phyloP scores from a whole-genome alignment of 2,888 invertebrate species.

The Oligia latruncula region DNA sequence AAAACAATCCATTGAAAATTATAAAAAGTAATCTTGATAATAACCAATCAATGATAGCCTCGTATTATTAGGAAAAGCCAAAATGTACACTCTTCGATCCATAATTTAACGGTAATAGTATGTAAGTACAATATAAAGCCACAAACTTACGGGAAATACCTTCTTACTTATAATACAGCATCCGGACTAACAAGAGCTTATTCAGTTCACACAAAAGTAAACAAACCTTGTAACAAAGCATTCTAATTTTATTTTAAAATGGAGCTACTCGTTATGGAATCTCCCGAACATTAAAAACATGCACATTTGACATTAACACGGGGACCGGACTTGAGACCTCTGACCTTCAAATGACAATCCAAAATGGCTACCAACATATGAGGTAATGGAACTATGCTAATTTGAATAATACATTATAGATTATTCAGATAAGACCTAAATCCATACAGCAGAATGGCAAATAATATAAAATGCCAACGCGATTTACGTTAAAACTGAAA shows the following conservation, averaged over 20 bases:
- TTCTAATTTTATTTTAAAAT: constrained; percentile 18
- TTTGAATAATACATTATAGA: constrained; percentile 26
- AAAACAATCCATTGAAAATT: neutral
- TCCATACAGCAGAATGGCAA: constrained; percentile 20
- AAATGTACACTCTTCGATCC: neutral
- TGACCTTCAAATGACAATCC: constrained; percentile 52
- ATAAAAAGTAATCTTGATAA: neutral
- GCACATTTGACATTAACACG: constrained; percentile 42
- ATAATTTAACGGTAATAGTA: neutral
- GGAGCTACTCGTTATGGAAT: constrained; percentile 29
- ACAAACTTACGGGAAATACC: neutral
- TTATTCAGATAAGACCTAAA: constrained; percentile 40
- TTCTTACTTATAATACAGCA: neutral
- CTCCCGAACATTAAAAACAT: constrained; percentile 40
- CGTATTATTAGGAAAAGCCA: neutral
- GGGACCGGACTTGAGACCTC: constrained; percentile 42
- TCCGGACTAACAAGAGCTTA: neutral
- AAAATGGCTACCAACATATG: constrained; percentile 45
- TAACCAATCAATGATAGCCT: neutral
- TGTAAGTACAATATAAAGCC: neutral
- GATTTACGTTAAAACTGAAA: constrained; percentile 11
- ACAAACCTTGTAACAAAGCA: constrained; percentile 22
- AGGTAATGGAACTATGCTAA: constrained; percentile 31
- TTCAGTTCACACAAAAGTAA: constrained; percentile 1
- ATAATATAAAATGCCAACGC: constrained; percentile 26